Percentiles rank a stretch among this genome's conserved stretches.
phyloP scores from a whole-genome alignment of 2,797 vertebrate genomes.

The Helicolenus hilgendorfi region DNA sequence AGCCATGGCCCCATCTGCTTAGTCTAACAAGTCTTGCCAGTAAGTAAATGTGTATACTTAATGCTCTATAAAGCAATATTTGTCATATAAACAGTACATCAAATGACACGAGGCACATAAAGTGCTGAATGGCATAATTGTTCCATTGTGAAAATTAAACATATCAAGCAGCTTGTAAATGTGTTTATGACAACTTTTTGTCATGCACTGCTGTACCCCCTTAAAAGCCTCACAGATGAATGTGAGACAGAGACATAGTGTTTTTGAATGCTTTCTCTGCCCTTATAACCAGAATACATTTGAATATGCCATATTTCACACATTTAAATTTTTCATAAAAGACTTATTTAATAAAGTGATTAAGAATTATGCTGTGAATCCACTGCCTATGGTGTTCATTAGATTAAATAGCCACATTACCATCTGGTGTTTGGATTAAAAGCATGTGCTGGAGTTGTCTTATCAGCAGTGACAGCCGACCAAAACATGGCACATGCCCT shows the following conservation, averaged over 20 bases:
- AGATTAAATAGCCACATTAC: constrained; percentile 21
- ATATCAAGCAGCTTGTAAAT: background rate
- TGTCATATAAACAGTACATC: background rate
- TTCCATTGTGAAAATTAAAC: background rate
- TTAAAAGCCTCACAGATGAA: background rate
- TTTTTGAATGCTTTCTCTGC: background rate
- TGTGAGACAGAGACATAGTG: background rate
- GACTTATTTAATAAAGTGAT: constrained; percentile 28
- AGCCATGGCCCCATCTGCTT: no score
- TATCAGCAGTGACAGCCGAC: constrained; percentile 38
- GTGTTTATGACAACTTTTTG: background rate
- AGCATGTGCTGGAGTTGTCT: constrained; percentile 19
- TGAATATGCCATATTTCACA: background rate
- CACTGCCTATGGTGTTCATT: constrained; percentile 11
- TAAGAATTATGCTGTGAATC: background rate
- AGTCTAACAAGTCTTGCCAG: background rate
- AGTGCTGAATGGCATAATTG: background rate
- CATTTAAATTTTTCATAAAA: background rate
- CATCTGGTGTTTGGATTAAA: constrained; percentile 50
- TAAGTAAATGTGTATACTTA: background rate
- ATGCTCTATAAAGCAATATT: no score
- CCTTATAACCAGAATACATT: background rate
- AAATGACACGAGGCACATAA: background rate
- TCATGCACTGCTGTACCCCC: background rate
- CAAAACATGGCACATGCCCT: constrained; percentile 14